Evolutionary conservation across 1,140 invertebrate genomes (phyloP).

Genomic region (Drosophila parabipectinata): DNA sequence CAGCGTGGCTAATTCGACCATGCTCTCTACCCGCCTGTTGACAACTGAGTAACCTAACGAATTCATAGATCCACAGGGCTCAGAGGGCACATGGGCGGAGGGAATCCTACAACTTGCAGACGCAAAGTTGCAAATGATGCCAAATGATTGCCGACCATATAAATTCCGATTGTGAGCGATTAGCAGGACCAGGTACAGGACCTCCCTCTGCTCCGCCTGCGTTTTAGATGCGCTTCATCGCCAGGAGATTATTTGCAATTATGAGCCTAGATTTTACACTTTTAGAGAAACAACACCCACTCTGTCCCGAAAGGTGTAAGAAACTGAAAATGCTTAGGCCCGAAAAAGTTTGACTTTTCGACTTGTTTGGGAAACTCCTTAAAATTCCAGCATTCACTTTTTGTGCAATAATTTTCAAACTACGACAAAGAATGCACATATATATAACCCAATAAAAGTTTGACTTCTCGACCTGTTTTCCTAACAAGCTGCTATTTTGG

Average conservation of each 20-base stretch:
- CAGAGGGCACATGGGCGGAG: not conserved
- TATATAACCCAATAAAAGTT: conserved; percentile 15
- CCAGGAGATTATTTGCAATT: conserved; percentile 75
- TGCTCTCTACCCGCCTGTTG: conserved; percentile 41
- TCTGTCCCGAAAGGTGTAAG: conserved; percentile 3
- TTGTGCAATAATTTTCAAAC: not conserved
- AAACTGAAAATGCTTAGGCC: not conserved
- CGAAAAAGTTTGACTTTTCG: conserved; percentile 59
- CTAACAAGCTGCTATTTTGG: not conserved
- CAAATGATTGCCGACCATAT: conserved; percentile 81
- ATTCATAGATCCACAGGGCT: conserved; percentile 7
- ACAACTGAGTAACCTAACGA: conserved; percentile 38
- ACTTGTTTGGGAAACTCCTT: conserved; percentile 57
- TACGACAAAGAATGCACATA: not conserved
- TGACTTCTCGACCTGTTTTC: conserved; percentile 54
- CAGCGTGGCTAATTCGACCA: conserved; percentile 69
- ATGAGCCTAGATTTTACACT: conserved; percentile 69
- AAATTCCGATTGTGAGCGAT: conserved; percentile 78
- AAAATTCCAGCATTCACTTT: conserved; percentile 10
- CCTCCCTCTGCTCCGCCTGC: conserved; percentile 40
- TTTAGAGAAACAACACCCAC: conserved; percentile 32
- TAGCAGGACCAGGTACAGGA: conserved; percentile 44
- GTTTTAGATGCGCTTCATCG: conserved; percentile 67
- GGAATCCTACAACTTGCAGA: conserved; percentile 11
- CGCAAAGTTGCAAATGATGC: conserved; percentile 74